Percentiles rank a stretch among this genome's conserved stretches.
Conservation (phyloP, 2,888 invertebrate species). For the Rotaria socialis region DNA sequence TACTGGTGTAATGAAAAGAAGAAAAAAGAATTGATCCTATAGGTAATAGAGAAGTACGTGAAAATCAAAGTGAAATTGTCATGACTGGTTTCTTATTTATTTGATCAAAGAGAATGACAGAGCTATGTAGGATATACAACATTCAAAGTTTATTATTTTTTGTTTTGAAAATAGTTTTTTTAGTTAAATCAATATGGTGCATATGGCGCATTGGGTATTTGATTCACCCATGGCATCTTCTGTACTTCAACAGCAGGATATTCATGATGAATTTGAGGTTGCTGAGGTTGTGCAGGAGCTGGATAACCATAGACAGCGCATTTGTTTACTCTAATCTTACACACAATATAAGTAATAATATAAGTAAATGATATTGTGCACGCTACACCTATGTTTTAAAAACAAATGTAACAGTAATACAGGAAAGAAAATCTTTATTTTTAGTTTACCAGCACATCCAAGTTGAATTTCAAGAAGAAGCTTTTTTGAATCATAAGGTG, state of each 20-base stretch:
- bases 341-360: background rate
- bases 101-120: background rate
- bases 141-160: background rate
- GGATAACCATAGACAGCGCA: background rate
- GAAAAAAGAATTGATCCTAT: background rate
- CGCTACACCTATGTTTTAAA: background rate
- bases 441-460: background rate
- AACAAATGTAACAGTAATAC: background rate
- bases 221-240: background rate
- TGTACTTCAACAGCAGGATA: background rate
- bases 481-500: background rate
- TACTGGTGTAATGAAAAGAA: background rate
- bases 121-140: background rate
- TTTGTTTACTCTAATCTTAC: background rate
- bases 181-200: background rate
- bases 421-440: background rate
- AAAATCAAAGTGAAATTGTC: background rate
- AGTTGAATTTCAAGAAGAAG: conserved; percentile 15
- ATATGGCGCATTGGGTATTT: background rate
- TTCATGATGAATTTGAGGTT: background rate
- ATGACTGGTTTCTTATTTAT: background rate
- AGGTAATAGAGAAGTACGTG: background rate
- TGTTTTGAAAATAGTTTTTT: background rate
- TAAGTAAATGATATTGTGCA: background rate
- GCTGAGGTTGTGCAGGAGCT: background rate